Evolutionary conservation across 2,113 vertebrate genomes (phyloP).

Genomic region (Cyanoramphus novaezelandiae): DNA sequence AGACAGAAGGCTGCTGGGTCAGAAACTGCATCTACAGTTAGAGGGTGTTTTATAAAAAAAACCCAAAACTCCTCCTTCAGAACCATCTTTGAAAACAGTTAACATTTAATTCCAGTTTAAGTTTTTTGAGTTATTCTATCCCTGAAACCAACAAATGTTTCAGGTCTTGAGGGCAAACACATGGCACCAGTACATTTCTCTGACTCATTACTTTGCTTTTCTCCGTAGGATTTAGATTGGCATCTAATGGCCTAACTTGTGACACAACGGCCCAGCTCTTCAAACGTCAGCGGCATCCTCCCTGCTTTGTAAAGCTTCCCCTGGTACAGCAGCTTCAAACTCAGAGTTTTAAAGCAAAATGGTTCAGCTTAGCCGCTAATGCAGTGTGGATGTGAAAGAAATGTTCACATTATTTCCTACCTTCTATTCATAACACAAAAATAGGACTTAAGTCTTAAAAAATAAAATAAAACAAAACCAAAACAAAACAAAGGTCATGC

Average conservation of each 20-base stretch:
- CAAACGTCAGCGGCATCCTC: slow-evolving; percentile 34
- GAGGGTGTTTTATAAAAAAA: not conserved
- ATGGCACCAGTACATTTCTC: not conserved
- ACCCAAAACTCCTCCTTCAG: not conserved
- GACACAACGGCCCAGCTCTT: slow-evolving; percentile 1
- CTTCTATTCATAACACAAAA: not conserved
- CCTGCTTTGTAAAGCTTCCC: slow-evolving; percentile 17
- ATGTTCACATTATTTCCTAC: not conserved
- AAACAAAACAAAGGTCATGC: not conserved
- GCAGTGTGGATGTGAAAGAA: not conserved
- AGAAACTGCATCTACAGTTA: not conserved
- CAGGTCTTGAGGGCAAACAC: slow-evolving; percentile 24
- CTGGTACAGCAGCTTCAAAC: not conserved
- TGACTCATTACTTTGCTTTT: slow-evolving; percentile 52
- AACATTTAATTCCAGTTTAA: not conserved
- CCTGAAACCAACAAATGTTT: slow-evolving; percentile 16
- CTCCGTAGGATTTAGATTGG: slow-evolving; percentile 61
- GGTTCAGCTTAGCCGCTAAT: not conserved
- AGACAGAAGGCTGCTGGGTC: not conserved
- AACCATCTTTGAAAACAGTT: not conserved
- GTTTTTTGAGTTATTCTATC: slow-evolving; percentile 8
- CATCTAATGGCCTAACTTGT: slow-evolving; percentile 59
- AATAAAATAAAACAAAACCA: not conserved
- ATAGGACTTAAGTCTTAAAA: not conserved
- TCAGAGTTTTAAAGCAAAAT: slow-evolving; percentile 18